These are phyloP conservation scores for Phalacrocorax brasilianus DNA, from an alignment of 2,113 vertebrate species.

Conservation along the genomic window DNA sequence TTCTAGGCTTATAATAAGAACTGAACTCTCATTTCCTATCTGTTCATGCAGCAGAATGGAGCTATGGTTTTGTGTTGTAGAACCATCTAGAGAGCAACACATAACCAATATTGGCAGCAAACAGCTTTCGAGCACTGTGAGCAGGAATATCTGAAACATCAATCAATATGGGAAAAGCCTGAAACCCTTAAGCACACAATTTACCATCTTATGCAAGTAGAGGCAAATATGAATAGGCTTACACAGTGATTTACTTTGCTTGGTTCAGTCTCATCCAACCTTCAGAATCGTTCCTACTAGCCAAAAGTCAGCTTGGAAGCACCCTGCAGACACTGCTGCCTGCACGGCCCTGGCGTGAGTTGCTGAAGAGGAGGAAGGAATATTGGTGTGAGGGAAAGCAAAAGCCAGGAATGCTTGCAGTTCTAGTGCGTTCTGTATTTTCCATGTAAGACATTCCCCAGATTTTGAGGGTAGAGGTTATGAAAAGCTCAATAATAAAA, in stretches of 20 bases:
- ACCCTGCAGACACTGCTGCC: neutral
- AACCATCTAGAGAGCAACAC: neutral
- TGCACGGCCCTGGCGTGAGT: neutral
- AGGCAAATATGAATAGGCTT: neutral
- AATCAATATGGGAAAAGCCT: neutral
- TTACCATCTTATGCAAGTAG: neutral
- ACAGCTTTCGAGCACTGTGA: neutral
- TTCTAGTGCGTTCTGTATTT: slow-evolving; percentile 18
- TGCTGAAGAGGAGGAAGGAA: slow-evolving; percentile 4
- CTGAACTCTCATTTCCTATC: neutral
- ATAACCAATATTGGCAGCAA: neutral
- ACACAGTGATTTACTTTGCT: neutral
- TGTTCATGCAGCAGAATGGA: neutral
- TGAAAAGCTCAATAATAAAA: slow-evolving; percentile 49
- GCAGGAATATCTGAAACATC: neutral
- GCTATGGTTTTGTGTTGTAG: neutral
- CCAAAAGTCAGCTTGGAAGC: neutral
- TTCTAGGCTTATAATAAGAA: neutral
- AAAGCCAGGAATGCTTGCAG: slow-evolving; percentile 8
- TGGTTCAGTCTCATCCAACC: neutral
- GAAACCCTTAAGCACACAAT: neutral
- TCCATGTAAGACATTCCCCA: slow-evolving; percentile 39
- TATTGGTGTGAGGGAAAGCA: slow-evolving; percentile 3
- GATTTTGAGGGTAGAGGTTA: slow-evolving; percentile 62
- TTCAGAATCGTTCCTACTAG: neutral